These are phyloP conservation scores for Siniperca chuatsi DNA, from an alignment of 2,113 vertebrate genomes.

Conservation along the genomic window DNA sequence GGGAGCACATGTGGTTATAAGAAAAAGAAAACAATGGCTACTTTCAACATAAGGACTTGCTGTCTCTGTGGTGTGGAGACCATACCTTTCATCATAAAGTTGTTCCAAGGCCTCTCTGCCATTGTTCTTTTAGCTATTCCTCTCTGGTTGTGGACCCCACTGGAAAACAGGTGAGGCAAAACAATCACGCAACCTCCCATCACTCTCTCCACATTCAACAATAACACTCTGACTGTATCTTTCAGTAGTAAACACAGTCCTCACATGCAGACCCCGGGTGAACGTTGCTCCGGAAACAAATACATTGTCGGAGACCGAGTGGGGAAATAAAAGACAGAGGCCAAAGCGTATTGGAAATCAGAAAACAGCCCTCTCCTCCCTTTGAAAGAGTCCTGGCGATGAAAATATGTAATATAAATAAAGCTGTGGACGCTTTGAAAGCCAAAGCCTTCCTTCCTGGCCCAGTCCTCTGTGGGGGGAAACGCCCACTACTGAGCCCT, in stretches of 20 bases:
- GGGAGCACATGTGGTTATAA: constrained; percentile 34
- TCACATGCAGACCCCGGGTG: constrained; percentile 45
- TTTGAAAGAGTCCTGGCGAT: constrained; percentile 83
- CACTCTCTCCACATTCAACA: constrained; percentile 71
- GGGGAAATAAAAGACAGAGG: constrained; percentile 76
- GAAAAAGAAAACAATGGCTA: constrained; percentile 53
- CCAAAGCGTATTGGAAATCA: constrained; percentile 72
- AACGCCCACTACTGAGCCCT: constrained; percentile 78
- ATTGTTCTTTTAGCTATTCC: constrained; percentile 69
- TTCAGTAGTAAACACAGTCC: constrained; percentile 71
- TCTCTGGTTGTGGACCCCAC: constrained; percentile 58
- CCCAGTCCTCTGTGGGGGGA: constrained; percentile 79
- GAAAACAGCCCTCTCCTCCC: constrained; percentile 77
- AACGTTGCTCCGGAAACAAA: constrained; percentile 75
- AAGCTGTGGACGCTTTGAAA: constrained; percentile 86
- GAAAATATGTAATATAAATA: constrained; percentile 89
- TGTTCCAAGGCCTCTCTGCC: constrained; percentile 70
- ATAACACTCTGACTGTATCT: constrained; percentile 73
- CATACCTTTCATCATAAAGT: constrained; percentile 71
- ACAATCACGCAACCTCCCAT: constrained; percentile 71
- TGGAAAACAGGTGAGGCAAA: constrained; percentile 79
- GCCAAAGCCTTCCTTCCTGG: constrained; percentile 88
- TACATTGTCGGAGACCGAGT: constrained; percentile 67
- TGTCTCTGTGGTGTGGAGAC: constrained; percentile 51
- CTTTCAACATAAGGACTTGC: constrained; percentile 55